These are phyloP conservation scores for Arnoldichthys spilopterus DNA, from an alignment of 2,797 vertebrate species.

Conservation along the genomic window DNA sequence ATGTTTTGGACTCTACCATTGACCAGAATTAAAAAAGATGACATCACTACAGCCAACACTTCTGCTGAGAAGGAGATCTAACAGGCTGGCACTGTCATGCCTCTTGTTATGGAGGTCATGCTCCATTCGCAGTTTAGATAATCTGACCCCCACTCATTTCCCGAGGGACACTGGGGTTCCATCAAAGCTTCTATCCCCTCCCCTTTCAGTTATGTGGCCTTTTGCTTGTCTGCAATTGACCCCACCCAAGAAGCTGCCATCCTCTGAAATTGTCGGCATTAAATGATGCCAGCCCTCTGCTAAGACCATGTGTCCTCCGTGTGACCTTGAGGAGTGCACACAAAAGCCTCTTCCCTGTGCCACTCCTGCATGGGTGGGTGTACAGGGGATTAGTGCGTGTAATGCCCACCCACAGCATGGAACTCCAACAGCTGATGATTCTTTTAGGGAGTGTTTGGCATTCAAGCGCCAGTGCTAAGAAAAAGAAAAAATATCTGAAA, in stretches of 20 bases:
- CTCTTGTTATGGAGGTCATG: neutral
- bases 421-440: conserved; percentile 51
- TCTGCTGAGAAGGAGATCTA: neutral
- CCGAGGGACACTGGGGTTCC: conserved; percentile 24
- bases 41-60: neutral
- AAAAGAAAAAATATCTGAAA: conserved; percentile 4
- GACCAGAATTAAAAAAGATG: no score
- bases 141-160: conserved; percentile 9
- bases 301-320: conserved; percentile 36
- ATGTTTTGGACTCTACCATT: no score
- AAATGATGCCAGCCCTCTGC: conserved; percentile 53
- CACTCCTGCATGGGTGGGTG: conserved; percentile 34
- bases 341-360: conserved; percentile 49
- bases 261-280: conserved; percentile 45
- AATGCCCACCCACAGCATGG: conserved; percentile 43
- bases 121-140: conserved; percentile 18
- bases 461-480: conserved; percentile 30
- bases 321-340: conserved; percentile 49
- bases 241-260: conserved; percentile 44
- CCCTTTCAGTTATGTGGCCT: conserved; percentile 52
- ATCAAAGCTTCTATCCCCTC: conserved; percentile 47
- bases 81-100: neutral
- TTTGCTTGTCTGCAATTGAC: conserved; percentile 50
- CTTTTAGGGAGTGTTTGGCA: conserved; percentile 44
- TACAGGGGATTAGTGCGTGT: conserved; percentile 23